Base-by-base conservation (phyloP, 2,797 vertebrate genomes). In the Sandelia bainsii region DNA sequence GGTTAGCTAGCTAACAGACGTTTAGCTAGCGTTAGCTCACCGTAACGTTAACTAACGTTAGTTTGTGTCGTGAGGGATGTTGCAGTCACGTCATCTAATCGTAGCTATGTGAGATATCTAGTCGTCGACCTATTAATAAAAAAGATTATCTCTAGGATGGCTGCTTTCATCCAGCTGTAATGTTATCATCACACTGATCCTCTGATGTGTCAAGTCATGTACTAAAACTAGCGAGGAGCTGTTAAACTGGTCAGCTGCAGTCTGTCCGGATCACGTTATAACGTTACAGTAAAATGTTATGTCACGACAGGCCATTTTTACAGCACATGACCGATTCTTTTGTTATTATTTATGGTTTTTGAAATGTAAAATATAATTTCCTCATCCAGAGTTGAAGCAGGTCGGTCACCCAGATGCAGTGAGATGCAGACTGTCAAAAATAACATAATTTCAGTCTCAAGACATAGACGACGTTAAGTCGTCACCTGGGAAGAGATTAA, bases 21-120 rank as follows among this genome's bases (percentile, higher is more conserved):
- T 42, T 42, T 42, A 42, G 40, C 39, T 39, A 22, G 12, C 68
- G 70, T 63, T 40, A 57, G 50, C 62, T 67, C 67, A 54, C 54
- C 22, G 68, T 54, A 37, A 48, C n/a, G 9, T 20, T 48, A 48
- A 46, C 44, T 11, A 50, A 48, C 29, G 29, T 52, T 29, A 3
- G 22, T 42, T 39, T 48, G 74, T 74, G 62, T 79, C 51, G 81
- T 83, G 63, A 83, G 45, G 50, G 62, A 77, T 86, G 75, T 20
- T 48, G 40, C 27, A 67, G 48, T 67, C 60, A 50, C 72, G 74
- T 75, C 72, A 66, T 52, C 14, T 75, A 42, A 54, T 72, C 22
- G 20, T 32, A 32, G 46, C 40, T 34, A 20, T 29, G 23, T 14
- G 32, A 68, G 27, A 67, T 6, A 10, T 64, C 19, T 10, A 46